phyloP scores from a whole-genome alignment of 2,113 vertebrate species.

The Podarcis raffonei region DNA sequence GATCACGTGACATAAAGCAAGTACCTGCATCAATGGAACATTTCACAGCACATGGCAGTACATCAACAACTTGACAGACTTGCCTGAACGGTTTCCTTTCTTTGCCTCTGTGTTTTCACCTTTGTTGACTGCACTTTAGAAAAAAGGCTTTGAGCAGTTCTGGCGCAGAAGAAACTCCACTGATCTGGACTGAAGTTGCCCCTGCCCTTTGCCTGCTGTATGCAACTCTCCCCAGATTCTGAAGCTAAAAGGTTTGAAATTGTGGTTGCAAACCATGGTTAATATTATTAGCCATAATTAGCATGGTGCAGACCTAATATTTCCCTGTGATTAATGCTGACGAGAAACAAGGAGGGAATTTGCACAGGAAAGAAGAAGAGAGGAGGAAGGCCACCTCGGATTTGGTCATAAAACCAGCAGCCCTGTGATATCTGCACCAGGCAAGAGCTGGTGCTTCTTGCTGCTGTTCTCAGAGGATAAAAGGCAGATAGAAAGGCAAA shows the following conservation, averaged over 20 bases:
- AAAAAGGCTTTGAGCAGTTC: slow-evolving; percentile 40
- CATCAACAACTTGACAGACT: slow-evolving; percentile 58
- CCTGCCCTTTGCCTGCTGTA: not conserved
- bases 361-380: not conserved
- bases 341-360: not conserved
- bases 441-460: not conserved
- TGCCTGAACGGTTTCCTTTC: slow-evolving; percentile 54
- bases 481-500: not conserved
- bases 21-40: slow-evolving; percentile 44
- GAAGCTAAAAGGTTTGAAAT: not conserved
- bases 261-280: not conserved
- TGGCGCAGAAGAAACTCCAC: slow-evolving; percentile 37
- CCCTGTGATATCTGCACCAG: not conserved
- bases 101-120: slow-evolving; percentile 43
- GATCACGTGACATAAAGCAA: slow-evolving; percentile 12
- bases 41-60: slow-evolving; percentile 56
- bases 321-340: not conserved
- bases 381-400: not conserved
- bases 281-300: not conserved
- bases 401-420: not conserved
- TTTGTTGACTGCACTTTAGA: slow-evolving; percentile 40
- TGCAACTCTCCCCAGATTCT: not conserved
- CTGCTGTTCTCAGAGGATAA: not conserved
- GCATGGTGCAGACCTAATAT: not conserved
- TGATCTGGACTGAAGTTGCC: not conserved